phyloP scores from a whole-genome alignment of 2,797 vertebrate genomes.

The Xiphophorus birchmanni region DNA sequence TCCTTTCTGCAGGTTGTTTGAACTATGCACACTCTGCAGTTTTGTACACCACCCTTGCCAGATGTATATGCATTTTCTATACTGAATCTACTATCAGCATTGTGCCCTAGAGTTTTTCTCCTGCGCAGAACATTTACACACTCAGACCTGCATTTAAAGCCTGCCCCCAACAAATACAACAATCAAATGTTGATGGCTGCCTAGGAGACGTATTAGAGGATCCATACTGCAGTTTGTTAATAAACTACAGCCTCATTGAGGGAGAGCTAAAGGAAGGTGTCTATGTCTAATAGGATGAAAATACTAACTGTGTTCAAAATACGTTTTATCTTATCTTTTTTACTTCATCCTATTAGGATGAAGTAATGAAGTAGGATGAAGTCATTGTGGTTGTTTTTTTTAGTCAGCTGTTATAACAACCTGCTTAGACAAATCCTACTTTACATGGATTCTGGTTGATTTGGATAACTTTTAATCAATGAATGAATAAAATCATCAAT shows the following conservation, averaged over 20 bases:
- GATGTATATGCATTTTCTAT: neutral
- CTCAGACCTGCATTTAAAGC: constrained; percentile 28
- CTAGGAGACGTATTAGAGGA: constrained; percentile 7
- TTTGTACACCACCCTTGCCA: constrained; percentile 11
- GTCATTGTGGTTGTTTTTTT: neutral
- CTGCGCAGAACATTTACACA: constrained; percentile 17
- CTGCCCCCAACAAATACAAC: constrained; percentile 4
- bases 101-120: constrained; percentile 5
- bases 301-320: neutral
- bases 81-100: neutral
- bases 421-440: neutral
- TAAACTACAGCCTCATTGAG: constrained; percentile 20
- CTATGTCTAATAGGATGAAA: constrained; percentile 1
- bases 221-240: constrained; percentile 24
- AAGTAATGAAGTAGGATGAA: no score
- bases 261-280: constrained; percentile 16
- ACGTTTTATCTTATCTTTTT: neutral
- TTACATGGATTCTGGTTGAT: neutral
- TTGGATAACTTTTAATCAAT: neutral
- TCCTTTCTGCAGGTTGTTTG: constrained; percentile 54
- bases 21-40: constrained; percentile 34
- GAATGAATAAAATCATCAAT: neutral
- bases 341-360: neutral
- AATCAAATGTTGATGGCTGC: neutral
- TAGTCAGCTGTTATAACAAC: neutral